Percentiles rank a stretch among this genome's conserved stretches.
Conservation (phyloP, 2,797 vertebrate genomes). For the Buphagus erythrorhynchus region DNA sequence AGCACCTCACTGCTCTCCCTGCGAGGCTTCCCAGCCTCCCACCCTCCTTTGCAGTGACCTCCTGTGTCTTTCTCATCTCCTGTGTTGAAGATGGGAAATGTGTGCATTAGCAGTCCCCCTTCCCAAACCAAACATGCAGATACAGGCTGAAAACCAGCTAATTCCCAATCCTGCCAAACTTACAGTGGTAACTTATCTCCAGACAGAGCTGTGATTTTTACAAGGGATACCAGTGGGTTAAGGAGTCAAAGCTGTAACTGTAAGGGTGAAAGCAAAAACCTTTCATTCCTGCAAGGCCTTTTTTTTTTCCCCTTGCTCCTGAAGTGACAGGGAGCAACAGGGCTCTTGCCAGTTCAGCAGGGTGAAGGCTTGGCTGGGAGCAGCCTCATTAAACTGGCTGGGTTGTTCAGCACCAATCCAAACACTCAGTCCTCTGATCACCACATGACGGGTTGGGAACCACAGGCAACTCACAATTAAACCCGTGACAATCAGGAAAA, state of each 20-base stretch:
- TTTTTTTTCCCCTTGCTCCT: neutral
- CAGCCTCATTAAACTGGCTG: slow-evolving; percentile 41
- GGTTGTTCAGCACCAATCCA: neutral
- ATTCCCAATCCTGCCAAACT: neutral
- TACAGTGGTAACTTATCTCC: neutral
- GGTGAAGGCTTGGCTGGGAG: slow-evolving; percentile 17
- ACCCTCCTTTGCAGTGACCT: neutral
- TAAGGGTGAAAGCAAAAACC: neutral
- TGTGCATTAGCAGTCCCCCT: neutral
- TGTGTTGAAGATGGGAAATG: neutral
- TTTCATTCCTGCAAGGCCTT: neutral
- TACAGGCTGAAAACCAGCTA: neutral
- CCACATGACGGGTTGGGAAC: neutral
- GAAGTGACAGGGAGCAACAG: neutral
- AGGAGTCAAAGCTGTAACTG: neutral
- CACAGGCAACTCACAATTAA: neutral
- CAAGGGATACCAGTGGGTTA: neutral
- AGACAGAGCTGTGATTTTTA: neutral
- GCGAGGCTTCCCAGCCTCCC: neutral
- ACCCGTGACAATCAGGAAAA: neutral
- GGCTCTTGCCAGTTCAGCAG: neutral
- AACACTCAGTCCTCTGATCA: slow-evolving; percentile 38
- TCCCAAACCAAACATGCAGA: neutral
- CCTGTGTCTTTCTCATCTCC: neutral
- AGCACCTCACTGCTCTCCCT: neutral